phyloP scores from a whole-genome alignment of 2,113 vertebrate genomes.

The Austrofundulus limnaeus region DNA sequence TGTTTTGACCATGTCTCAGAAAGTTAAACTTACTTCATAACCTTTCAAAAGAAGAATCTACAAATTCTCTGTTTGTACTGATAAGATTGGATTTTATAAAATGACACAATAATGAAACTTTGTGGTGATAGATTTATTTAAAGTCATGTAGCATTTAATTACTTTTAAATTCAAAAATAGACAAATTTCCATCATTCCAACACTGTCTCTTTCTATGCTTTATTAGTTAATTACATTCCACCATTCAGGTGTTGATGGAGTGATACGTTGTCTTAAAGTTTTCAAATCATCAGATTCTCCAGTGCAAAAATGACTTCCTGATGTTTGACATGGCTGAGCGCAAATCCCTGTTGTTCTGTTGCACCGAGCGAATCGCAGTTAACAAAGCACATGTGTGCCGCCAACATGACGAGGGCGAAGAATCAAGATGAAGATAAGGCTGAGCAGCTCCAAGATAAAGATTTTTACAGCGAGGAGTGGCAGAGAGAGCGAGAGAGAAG shows the following conservation, averaged over 20 bases:
- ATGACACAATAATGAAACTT: background rate
- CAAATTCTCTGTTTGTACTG: background rate
- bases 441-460: constrained; percentile 5
- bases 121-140: background rate
- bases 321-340: constrained; percentile 3
- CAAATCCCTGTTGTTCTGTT: constrained; percentile 19
- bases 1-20: too few species aligned
- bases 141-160: background rate
- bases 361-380: constrained; percentile 42
- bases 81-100: background rate
- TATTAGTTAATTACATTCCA: background rate
- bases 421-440: constrained; percentile 32
- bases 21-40: too few species aligned
- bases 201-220: background rate
- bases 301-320: constrained; percentile 23
- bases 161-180: background rate
- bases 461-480: constrained; percentile 15
- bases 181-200: background rate
- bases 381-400: constrained; percentile 38
- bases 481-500: constrained; percentile 12
- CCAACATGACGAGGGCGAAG: constrained; percentile 30
- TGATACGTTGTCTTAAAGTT: background rate
- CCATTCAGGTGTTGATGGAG: background rate
- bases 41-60: too few species aligned
- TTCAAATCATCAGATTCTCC: constrained; percentile 12